Evolutionary conservation across 2,888 invertebrate genomes (phyloP), one percentile per base, ranked within the genome.

Genomic region (Linnaemya vulpina): DNA sequence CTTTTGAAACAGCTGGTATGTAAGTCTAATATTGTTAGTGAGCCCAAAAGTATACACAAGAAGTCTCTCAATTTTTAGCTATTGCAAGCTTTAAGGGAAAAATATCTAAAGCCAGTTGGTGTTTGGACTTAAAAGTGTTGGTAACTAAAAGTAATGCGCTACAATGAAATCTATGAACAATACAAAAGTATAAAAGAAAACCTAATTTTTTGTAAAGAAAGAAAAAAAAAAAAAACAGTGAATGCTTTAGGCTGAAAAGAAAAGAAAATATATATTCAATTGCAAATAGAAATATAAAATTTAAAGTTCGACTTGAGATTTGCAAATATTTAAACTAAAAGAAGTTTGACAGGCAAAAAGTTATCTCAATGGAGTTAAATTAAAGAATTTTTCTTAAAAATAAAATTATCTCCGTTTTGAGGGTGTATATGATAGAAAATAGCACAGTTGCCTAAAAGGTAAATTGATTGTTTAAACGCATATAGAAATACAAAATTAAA

Each of bases 71-170:
- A 53, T 63, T 38, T 79, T 75, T 73, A 62, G 58, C 75, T 76
- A 83, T 80, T 70, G 74, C 60, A 83, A 86, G 80, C 76, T 83
- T 83, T 83, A 68, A 73, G 76, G 67, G 49, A 80, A 76, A 73
- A 25, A 40, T 68, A 30, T 68, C 62, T 74, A 73, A 80, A 35
- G 60, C 40, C 67, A 86, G 86, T 86, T 86, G 73, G 63, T 67
- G 49, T 71, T 83, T 73, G 80, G 71, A 20, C 58, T 80, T 76
- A 63, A 79, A 73, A 73, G 85, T 83, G 83, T 65, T 55, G 62
- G 75, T 79, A 83, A 62, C 83, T 58, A 38, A 70, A 75, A 43
- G 77, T 60, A 70, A 78, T 58, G 78, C 46, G 51, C 30, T 46
- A n/a, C 3, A 51, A 73, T 46, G 15, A 58, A 38, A 77, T 25